Base-by-base conservation (phyloP, 2,888 invertebrate genomes). In the Cantharis lateralis region DNA sequence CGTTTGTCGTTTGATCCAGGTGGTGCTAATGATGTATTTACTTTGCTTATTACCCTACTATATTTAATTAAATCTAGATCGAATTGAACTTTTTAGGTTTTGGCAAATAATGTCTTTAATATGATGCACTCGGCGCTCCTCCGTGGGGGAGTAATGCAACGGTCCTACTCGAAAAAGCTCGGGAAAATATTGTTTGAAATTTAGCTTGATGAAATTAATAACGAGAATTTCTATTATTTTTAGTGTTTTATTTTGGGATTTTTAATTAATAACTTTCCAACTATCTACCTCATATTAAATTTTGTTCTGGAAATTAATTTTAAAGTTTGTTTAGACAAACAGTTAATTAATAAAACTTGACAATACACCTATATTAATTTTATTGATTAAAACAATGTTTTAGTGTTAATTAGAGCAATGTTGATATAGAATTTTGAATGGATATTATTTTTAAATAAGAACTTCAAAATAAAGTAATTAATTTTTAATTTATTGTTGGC, bases 1-100 rank as follows among this genome's bases (percentile, higher is more conserved):
- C 18, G 61, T 66, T 62, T 20, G 64, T 61, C 68, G 76, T 71
- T 75, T 77, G 77, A 76, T 68, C 73, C 81, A 80, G 80, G 79
- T 80, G 80, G 79, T 75, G 76, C 78, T 81, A 81, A 80, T 78
- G 79, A 81, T 79, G 75, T 79, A 78, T 80, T 79, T 79, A 28
- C 70, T 70, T 73, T 63, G 73, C 62, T 70, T 74, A 63, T 70
- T 70, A 63, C 32, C 15, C 63, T 18, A 9, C 15, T 16, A 28
- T 28, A 18, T 63, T 32, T 48, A 48, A 48, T 48, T 48, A 48
- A 11, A 32, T 32, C 32, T 11, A 0, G 0, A 28, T 32, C 32
- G 13, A 13, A 32, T 24, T 32, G 48, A n/a, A 48, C 5, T n/a
- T 48, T 48, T 48, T 48, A n/a, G 7, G 7, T n/a, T 48, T 48